Evolutionary conservation across 2,113 vertebrate genomes (phyloP).

Genomic region (Microtus montanus): DNA sequence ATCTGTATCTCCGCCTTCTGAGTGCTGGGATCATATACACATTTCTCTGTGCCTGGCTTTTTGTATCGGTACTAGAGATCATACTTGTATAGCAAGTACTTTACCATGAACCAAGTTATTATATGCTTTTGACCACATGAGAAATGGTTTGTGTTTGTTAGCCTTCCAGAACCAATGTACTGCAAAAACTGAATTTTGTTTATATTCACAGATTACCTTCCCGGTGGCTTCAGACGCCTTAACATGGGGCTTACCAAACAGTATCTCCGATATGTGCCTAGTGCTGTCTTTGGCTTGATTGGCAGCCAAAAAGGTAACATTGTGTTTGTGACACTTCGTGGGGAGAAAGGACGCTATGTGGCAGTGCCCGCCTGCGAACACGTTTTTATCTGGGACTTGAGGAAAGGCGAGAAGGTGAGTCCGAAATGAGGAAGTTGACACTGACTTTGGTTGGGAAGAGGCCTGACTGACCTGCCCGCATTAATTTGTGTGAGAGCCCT

Average conservation of each 20-base stretch:
- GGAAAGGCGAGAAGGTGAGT: slow-evolving; percentile 96
- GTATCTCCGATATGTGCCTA: slow-evolving; percentile 92
- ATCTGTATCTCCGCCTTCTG: not conserved
- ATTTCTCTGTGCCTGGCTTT: not conserved
- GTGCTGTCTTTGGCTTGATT: slow-evolving; percentile 94
- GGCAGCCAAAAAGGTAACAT: slow-evolving; percentile 91
- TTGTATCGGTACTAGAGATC: not conserved
- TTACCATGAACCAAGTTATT: not conserved
- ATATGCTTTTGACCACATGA: not conserved
- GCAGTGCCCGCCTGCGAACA: slow-evolving; percentile 96
- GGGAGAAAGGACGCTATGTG: slow-evolving; percentile 92
- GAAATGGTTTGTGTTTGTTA: not conserved
- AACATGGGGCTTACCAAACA: slow-evolving; percentile 97
- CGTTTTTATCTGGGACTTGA: slow-evolving; percentile 96
- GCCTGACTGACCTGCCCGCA: not conserved
- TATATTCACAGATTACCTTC: slow-evolving; percentile 19
- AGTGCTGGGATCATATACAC: not conserved
- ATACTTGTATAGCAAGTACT: not conserved
- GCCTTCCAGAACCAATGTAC: not conserved
- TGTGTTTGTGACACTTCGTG: slow-evolving; percentile 90
- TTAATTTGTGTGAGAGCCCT: not conserved
- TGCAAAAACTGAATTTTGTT: slow-evolving; percentile 2
- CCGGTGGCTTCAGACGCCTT: not conserved
- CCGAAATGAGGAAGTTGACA: not conserved
- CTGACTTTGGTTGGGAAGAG: not conserved